A percentile compares a stretch with the other conserved stretches of the same genome.
phyloP scores from a whole-genome alignment of 2,888 invertebrate species.

The Lymantria monacha region DNA sequence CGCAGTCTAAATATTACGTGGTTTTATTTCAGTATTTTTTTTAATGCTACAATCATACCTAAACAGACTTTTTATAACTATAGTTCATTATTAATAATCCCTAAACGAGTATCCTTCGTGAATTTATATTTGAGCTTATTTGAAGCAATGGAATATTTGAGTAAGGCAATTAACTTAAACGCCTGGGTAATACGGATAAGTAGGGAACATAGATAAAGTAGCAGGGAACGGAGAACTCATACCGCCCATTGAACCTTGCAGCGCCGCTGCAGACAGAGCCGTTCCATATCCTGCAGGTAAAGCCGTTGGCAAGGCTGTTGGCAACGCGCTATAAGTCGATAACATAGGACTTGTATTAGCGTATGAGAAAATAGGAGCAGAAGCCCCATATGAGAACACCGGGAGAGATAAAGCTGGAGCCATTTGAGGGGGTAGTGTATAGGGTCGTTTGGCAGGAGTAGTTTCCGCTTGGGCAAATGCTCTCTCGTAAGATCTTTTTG shows the following conservation, averaged over 20 bases:
- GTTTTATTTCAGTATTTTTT: too few species aligned
- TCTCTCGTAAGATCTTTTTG: conserved; percentile 87
- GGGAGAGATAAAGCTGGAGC: conserved; percentile 66
- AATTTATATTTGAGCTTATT: background rate
- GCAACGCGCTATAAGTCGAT: conserved; percentile 57
- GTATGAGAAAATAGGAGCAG: conserved; percentile 70
- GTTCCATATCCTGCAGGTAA: conserved; percentile 63
- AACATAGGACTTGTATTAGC: conserved; percentile 64
- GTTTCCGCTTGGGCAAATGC: conserved; percentile 83
- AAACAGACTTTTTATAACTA: too few species aligned
- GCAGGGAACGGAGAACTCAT: conserved; percentile 52
- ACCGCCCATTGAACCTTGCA: conserved; percentile 42
- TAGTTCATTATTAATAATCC: too few species aligned
- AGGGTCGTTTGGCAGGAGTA: conserved; percentile 74
- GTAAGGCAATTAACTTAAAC: conserved; percentile 13
- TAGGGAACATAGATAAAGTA: conserved; percentile 61
- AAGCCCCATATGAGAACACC: conserved; percentile 78
- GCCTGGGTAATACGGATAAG: conserved; percentile 53
- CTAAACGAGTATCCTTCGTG: background rate
- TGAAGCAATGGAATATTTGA: background rate
- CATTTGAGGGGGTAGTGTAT: conserved; percentile 64
- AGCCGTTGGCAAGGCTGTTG: conserved; percentile 50
- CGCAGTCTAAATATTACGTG: too few species aligned
- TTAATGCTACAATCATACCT: too few species aligned
- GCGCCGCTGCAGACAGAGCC: conserved; percentile 51